phyloP scores from a whole-genome alignment of 2,113 vertebrate species.

The Prochilodus magdalenae region DNA sequence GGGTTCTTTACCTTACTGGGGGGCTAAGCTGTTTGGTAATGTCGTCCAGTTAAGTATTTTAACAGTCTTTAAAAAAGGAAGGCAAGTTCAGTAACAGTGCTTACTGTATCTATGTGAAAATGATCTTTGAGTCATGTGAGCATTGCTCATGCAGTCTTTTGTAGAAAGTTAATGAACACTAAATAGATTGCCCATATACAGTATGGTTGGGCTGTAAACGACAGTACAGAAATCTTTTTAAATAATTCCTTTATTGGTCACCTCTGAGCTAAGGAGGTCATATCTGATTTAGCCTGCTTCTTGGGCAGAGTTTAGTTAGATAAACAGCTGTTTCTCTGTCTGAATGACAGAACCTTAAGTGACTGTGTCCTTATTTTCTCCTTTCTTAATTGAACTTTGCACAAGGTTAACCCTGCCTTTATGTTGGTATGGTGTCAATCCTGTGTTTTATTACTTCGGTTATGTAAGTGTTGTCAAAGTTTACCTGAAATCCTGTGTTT shows the following conservation, averaged over 20 bases:
- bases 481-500: not conserved
- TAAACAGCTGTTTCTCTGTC: not conserved
- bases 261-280: not conserved
- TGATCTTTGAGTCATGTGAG: not conserved
- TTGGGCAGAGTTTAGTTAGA: not conserved
- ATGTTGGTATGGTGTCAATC: not conserved
- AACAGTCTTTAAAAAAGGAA: not conserved
- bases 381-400: conserved; percentile 44
- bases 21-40: not conserved
- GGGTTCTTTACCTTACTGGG: not conserved
- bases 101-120: not conserved
- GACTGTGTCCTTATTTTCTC: conserved; percentile 9
- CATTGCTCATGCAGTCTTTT: too few relatives aligned
- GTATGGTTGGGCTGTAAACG: not conserved
- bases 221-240: not conserved
- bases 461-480: conserved; percentile 3
- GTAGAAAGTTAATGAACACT: too few relatives aligned
- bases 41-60: not conserved
- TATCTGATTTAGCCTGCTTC: not conserved
- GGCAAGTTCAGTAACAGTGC: not conserved
- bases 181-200: not conserved
- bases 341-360: conserved; percentile 1
- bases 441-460: not conserved
- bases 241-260: not conserved
- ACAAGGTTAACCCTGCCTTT: not conserved